Conservation (phyloP, 37 sponge, comb jelly and placozoan genomes). For the Diacarnus erythraeanus region DNA sequence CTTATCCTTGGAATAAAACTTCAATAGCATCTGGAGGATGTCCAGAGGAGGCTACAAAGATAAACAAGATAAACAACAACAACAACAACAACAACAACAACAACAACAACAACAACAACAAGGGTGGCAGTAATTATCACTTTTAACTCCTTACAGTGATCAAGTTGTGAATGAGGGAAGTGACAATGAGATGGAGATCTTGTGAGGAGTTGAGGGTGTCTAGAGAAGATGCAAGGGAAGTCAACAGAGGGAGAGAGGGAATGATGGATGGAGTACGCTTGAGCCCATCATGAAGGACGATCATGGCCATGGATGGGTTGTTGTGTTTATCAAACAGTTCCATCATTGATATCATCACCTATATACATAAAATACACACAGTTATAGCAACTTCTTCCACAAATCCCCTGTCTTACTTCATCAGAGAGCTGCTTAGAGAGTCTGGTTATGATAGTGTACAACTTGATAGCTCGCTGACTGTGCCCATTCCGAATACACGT, state of each 20-base stretch:
- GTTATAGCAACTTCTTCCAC: background rate
- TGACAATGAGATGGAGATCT: slow-evolving; percentile 5
- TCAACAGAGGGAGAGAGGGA: slow-evolving; percentile 17
- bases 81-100: background rate
- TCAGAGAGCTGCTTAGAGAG: slow-evolving; percentile 4
- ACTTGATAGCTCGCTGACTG: slow-evolving; percentile 8
- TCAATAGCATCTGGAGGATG: slow-evolving; percentile 11
- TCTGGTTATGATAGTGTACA: background rate
- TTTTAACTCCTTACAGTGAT: background rate
- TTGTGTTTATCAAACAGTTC: background rate
- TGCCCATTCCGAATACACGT: slow-evolving; percentile 4
- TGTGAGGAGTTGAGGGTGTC: background rate
- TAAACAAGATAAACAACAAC: background rate
- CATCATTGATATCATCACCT: slow-evolving; percentile 1
- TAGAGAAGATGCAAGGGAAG: background rate
- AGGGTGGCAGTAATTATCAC: background rate
- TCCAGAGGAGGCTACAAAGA: slow-evolving; percentile 15
- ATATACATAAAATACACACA: too few relatives aligned
- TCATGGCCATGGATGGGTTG: slow-evolving; percentile 7
- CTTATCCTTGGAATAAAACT: slow-evolving; percentile 10
- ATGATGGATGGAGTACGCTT: background rate
- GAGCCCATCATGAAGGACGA: background rate
- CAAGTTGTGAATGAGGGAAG: background rate
- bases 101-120: background rate
- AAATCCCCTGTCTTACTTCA: slow-evolving; percentile 22